Evolutionary conservation across 2,113 vertebrate species (phyloP).

Genomic region (Paralichthys olivaceus): DNA sequence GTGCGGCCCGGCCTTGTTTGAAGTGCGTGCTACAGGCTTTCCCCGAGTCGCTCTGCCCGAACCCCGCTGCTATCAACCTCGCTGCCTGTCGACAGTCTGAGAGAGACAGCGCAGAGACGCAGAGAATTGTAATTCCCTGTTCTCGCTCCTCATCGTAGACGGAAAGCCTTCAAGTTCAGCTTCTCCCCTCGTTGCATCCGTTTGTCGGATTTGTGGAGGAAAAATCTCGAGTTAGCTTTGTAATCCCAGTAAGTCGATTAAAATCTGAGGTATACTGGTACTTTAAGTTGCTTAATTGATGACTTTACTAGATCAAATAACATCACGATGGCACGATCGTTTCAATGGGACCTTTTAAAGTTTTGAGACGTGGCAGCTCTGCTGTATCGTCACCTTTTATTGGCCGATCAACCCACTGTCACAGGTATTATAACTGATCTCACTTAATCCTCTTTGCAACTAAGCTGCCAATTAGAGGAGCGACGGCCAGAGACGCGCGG

Average conservation of each 20-base stretch:
- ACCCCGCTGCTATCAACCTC: slow-evolving; percentile 49
- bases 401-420: slow-evolving; percentile 36
- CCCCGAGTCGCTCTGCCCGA: slow-evolving; percentile 35
- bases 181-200: slow-evolving; percentile 14
- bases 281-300: slow-evolving; percentile 10
- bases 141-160: slow-evolving; percentile 21
- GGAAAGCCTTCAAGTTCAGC: slow-evolving; percentile 19
- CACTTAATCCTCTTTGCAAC: slow-evolving; percentile 59
- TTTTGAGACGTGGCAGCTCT: neutral
- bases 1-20: slow-evolving; percentile 45
- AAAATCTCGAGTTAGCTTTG: slow-evolving; percentile 35
- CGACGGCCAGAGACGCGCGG: slow-evolving; percentile 27
- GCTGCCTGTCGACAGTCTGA: slow-evolving; percentile 50
- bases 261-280: slow-evolving; percentile 38
- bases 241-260: slow-evolving; percentile 49
- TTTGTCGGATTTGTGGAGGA: slow-evolving; percentile 46
- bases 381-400: slow-evolving; percentile 33
- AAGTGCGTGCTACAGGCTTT: slow-evolving; percentile 60
- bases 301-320: too few species aligned
- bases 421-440: slow-evolving; percentile 65
- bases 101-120: slow-evolving; percentile 20
- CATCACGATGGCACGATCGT: neutral
- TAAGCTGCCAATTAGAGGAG: slow-evolving; percentile 50
- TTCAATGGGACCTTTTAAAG: neutral
- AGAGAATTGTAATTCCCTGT: slow-evolving; percentile 56